Evolutionary conservation across 1,140 invertebrate species (phyloP).

Genomic region (Odontomachus brunneus): DNA sequence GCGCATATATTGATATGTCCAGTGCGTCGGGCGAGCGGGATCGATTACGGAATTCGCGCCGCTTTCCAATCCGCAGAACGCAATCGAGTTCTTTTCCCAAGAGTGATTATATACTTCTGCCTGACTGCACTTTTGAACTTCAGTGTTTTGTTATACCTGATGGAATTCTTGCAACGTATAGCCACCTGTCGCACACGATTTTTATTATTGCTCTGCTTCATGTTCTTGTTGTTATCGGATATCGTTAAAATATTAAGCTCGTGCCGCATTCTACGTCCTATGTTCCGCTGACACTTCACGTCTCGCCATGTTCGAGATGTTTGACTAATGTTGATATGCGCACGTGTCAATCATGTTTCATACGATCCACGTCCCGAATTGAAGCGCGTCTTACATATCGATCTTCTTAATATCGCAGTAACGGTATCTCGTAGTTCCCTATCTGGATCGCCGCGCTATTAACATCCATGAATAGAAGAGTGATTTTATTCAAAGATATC

Average conservation of each 20-base stretch:
- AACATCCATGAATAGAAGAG: background rate
- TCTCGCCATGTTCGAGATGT: background rate
- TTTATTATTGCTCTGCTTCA: too few relatives aligned
- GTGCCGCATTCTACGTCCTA: too few relatives aligned
- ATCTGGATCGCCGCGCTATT: background rate
- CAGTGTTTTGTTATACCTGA: too few relatives aligned
- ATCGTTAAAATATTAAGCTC: too few relatives aligned
- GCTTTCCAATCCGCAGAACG: background rate
- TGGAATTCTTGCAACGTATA: too few relatives aligned
- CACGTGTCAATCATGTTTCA: constrained; percentile 14
- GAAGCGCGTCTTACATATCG: constrained; percentile 31
- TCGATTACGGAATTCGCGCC: background rate
- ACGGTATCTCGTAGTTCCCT: constrained; percentile 57
- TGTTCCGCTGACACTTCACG: background rate
- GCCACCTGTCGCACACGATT: too few relatives aligned
- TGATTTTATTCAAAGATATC: constrained; percentile 56
- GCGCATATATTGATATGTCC: constrained; percentile 2
- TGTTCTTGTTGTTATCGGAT: too few relatives aligned
- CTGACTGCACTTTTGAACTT: background rate
- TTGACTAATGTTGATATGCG: constrained; percentile 22
- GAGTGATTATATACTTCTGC: background rate
- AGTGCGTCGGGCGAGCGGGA: background rate
- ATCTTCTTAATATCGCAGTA: constrained; percentile 49
- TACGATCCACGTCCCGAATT: constrained; percentile 20
- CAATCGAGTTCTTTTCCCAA: background rate